These are phyloP conservation scores for Trissoscelio sp. DNA, from an alignment of 2,888 invertebrate genomes.

Conservation along the genomic window DNA sequence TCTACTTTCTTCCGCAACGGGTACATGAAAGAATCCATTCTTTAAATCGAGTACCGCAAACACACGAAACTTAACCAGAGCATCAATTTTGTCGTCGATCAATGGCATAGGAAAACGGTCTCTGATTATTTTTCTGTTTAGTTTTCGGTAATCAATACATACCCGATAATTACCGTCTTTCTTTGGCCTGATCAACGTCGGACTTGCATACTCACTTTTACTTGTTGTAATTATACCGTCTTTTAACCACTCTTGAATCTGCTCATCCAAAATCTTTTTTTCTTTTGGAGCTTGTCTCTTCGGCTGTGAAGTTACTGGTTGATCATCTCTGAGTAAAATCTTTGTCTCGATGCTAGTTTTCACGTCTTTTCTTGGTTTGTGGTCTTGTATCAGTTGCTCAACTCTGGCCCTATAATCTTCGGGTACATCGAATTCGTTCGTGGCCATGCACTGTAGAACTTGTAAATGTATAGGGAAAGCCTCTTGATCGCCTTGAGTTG, in stretches of 20 bases:
- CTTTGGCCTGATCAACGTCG: background rate
- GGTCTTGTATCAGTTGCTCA: constrained; percentile 7
- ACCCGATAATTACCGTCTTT: background rate
- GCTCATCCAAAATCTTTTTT: background rate
- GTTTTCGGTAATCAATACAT: background rate
- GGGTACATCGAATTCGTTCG: background rate
- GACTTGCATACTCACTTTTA: background rate
- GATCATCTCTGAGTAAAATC: background rate
- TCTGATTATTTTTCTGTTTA: background rate
- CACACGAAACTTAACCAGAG: background rate
- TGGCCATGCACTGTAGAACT: background rate
- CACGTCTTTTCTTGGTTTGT: background rate
- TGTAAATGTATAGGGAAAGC: background rate
- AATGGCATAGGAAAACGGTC: constrained; percentile 3
- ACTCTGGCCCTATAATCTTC: background rate
- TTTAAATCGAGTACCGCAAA: background rate
- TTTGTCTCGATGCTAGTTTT: constrained; percentile 46
- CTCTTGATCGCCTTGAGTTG: background rate
- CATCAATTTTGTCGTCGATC: background rate
- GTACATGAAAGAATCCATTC: constrained; percentile 20
- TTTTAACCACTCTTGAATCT: background rate
- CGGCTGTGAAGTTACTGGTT: background rate
- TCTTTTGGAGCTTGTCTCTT: background rate
- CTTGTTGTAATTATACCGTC: background rate
- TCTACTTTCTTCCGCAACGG: background rate